Conservation (phyloP, 2,888 invertebrate species). For the Parnassius mnemosyne region DNA sequence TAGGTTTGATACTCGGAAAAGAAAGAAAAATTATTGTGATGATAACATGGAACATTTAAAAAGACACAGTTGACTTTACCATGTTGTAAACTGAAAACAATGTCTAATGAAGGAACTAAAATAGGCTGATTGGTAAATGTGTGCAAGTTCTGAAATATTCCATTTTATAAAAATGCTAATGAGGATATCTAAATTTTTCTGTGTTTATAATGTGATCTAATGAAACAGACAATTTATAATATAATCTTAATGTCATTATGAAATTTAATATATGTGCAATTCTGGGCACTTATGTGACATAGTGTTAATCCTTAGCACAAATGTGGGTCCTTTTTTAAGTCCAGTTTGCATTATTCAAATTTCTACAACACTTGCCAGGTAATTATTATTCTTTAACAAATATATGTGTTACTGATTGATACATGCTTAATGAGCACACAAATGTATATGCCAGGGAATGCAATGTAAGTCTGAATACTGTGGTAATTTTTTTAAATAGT, state of each 20-base stretch:
- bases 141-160: conserved; percentile 17
- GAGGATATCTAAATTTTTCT: conserved; percentile 11
- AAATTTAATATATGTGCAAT: conserved; percentile 15
- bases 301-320: conserved; percentile 16
- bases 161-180: conserved; percentile 12
- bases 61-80: conserved; percentile 47
- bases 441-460: conserved; percentile 18
- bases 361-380: conserved; percentile 2
- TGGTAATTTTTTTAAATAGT: conserved; percentile 25
- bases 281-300: conserved; percentile 14
- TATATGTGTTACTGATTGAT: not conserved
- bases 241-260: conserved; percentile 2
- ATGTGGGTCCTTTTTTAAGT: conserved; percentile 21
- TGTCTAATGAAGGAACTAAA: not conserved
- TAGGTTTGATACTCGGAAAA: conserved; percentile 65
- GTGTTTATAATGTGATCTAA: conserved; percentile 8
- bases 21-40: conserved; percentile 58
- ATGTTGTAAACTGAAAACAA: not conserved
- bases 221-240: conserved; percentile 6
- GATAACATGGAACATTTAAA: conserved; percentile 55
- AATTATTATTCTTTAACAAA: not conserved
- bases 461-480: conserved; percentile 27
- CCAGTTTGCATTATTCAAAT: conserved; percentile 9
- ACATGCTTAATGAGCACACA: conserved; percentile 5
- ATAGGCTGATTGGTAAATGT: conserved; percentile 5